Percentiles rank a stretch among this genome's conserved stretches.
phyloP scores from a whole-genome alignment of 2,113 vertebrate genomes.

The Numenius arquata region DNA sequence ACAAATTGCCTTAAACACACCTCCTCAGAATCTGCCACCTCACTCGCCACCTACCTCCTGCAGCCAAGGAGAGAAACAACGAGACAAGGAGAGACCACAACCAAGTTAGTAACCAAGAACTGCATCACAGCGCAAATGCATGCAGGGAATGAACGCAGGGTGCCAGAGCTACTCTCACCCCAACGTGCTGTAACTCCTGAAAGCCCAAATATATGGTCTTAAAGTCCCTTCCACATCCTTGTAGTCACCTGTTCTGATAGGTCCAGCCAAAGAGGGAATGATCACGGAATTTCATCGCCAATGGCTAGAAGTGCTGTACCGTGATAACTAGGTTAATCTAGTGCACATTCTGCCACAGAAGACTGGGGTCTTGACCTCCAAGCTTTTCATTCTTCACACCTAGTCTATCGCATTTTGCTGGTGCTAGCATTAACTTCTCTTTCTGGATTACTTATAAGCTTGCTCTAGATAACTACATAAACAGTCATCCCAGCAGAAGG shows the following conservation, averaged over 20 bases:
- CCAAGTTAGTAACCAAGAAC: neutral
- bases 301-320: neutral
- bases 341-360: neutral
- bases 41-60: neutral
- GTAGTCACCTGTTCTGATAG: neutral
- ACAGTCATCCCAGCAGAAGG: neutral
- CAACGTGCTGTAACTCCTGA: neutral
- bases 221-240: neutral
- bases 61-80: neutral
- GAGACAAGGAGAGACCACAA: neutral
- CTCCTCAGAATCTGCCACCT: neutral
- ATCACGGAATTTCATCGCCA: neutral
- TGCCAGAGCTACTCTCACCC: neutral
- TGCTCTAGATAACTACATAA: neutral
- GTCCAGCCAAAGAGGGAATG: neutral
- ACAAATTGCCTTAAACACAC: neutral
- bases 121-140: neutral
- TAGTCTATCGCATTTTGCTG: neutral
- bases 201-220: rapidly evolving
- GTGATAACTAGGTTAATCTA: neutral
- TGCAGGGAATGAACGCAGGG: rapidly evolving
- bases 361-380: neutral
- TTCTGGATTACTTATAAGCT: neutral
- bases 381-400: neutral
- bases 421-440: neutral